Evolutionary conservation across 1,140 invertebrate genomes (phyloP).

Genomic region (Drosophila tristis): DNA sequence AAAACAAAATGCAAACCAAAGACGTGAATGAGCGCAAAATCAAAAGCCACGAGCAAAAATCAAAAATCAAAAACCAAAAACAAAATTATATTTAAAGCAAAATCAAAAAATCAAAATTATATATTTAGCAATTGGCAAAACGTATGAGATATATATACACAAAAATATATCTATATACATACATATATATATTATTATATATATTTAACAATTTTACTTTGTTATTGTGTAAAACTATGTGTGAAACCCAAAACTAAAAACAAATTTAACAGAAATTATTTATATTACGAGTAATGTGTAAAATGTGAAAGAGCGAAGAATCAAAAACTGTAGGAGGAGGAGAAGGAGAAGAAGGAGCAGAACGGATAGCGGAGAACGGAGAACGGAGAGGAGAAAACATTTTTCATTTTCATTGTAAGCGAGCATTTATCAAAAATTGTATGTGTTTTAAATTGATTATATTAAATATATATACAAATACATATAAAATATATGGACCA

Average conservation of each 20-base stretch:
- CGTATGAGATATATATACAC: conserved; percentile 49
- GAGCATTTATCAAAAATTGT: conserved; percentile 83
- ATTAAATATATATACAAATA: conserved; percentile 80
- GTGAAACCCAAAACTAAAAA: conserved; percentile 41
- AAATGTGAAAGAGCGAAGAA: conserved; percentile 70
- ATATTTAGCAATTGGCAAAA: conserved; percentile 54
- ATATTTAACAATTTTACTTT: conserved; percentile 62
- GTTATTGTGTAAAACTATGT: conserved; percentile 60
- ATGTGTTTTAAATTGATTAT: conserved; percentile 82
- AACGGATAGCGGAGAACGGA: conserved; percentile 11
- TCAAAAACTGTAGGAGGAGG: conserved; percentile 11
- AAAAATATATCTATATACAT: conserved; percentile 63
- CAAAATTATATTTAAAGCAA: conserved; percentile 47
- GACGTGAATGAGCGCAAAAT: conserved; percentile 54
- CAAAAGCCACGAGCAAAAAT: conserved; percentile 54
- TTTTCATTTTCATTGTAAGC: conserved; percentile 78
- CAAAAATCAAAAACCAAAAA: conserved; percentile 53
- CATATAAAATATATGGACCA: conserved; percentile 67
- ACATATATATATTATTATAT: conserved; percentile 56
- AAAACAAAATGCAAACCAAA: conserved; percentile 36
- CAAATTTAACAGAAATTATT: conserved; percentile 44
- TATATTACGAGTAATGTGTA: conserved; percentile 55
- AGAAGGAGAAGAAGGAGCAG: background rate
- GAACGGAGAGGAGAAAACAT: conserved; percentile 11
- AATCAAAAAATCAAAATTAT: conserved; percentile 31